A percentile compares a stretch with the other conserved stretches of the same genome.
These are phyloP conservation scores for Hirtodrosophila duncani DNA, from an alignment of 2,888 invertebrate species.

Conservation along the genomic window DNA sequence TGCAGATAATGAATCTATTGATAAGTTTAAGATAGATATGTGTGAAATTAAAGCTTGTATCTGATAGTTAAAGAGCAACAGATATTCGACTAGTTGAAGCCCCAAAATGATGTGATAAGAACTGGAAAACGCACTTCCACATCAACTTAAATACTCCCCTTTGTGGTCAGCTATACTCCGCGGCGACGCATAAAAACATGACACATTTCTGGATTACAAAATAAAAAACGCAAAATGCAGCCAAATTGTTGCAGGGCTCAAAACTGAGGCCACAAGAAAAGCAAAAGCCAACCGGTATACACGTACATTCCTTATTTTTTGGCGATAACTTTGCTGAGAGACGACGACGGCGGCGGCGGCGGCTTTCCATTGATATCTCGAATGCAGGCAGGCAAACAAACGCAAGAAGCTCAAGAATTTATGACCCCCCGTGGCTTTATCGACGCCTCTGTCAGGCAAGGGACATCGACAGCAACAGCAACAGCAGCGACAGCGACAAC, in stretches of 20 bases:
- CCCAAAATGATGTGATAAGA: too few relatives aligned
- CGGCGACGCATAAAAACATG: too few relatives aligned
- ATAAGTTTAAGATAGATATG: too few relatives aligned
- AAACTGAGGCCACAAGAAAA: not conserved
- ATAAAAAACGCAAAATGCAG: conserved; percentile 16
- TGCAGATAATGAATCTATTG: too few relatives aligned
- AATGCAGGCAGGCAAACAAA: conserved; percentile 65
- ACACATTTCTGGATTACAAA: conserved; percentile 20
- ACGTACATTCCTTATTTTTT: conserved; percentile 38
- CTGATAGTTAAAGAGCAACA: too few relatives aligned
- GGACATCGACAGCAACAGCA: not conserved
- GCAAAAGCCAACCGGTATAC: conserved; percentile 11
- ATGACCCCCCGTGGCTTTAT: conserved; percentile 74
- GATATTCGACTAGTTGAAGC: too few relatives aligned
- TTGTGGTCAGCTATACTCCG: too few relatives aligned
- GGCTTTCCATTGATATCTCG: conserved; percentile 60
- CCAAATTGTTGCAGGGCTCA: conserved; percentile 9
- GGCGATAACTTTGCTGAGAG: conserved; percentile 62
- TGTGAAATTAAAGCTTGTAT: too few relatives aligned
- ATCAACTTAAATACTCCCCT: too few relatives aligned
- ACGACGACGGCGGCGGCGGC: conserved; percentile 46
- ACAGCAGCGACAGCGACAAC: conserved; percentile 18
- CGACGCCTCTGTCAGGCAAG: conserved; percentile 65
- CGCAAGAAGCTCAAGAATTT: conserved; percentile 69
- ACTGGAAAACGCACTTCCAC: too few relatives aligned